These are phyloP conservation scores for Plectus sambesii DNA, from an alignment of 1,140 invertebrate genomes.

Conservation along the genomic window DNA sequence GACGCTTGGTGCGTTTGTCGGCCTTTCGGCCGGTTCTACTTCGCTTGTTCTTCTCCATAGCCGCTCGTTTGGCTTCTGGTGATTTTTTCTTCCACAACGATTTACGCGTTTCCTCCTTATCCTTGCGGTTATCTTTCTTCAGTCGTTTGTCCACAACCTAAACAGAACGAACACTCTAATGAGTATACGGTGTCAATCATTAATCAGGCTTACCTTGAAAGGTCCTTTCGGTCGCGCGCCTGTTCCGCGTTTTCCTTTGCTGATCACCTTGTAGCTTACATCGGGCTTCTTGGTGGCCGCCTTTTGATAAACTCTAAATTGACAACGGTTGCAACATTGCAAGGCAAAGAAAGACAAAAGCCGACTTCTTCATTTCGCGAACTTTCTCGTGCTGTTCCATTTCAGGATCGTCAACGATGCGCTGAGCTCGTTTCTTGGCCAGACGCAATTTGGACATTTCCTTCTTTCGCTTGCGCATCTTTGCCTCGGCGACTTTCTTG, in stretches of 20 bases:
- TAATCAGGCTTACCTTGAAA: too few relatives aligned
- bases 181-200: too few relatives aligned
- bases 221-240: constrained; percentile 65
- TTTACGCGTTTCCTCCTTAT: constrained; percentile 50
- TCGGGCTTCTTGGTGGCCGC: constrained; percentile 65
- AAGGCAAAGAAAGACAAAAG: constrained; percentile 28
- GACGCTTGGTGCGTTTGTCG: too few relatives aligned
- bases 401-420: constrained; percentile 74
- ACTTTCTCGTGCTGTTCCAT: constrained; percentile 80
- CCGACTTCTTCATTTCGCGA: constrained; percentile 74
- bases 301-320: constrained; percentile 75
- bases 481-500: constrained; percentile 96
- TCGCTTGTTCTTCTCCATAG: constrained; percentile 3
- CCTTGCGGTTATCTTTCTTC: constrained; percentile 76
- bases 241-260: constrained; percentile 69
- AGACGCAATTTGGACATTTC: constrained; percentile 63
- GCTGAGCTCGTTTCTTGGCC: constrained; percentile 87
- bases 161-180: too few relatives aligned
- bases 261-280: constrained; percentile 83
- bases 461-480: constrained; percentile 86
- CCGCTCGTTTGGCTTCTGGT: constrained; percentile 3
- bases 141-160: constrained; percentile 87
- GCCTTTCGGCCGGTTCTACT: too few relatives aligned
- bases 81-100: constrained; percentile 8
- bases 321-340: not conserved